A percentile compares a stretch with the other conserved stretches of the same genome.
Evolutionary conservation across 2,888 invertebrate genomes (phyloP).

Genomic region (Drosophila mimetica): DNA sequence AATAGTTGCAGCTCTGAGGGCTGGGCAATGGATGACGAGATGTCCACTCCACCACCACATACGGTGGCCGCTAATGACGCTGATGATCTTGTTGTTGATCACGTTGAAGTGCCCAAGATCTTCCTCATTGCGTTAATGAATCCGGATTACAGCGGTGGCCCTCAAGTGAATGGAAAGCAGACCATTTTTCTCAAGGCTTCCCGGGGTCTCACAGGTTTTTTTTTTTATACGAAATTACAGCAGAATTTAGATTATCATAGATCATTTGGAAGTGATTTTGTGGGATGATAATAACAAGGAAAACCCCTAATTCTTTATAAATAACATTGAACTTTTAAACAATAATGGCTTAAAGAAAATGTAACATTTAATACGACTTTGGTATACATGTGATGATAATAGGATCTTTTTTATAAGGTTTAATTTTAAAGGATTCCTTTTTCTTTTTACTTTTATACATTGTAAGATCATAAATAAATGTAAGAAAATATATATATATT

Average conservation of each 20-base stretch:
- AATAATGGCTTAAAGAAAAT: too few relatives aligned
- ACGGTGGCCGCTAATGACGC: slow-evolving; percentile 3
- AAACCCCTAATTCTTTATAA: too few relatives aligned
- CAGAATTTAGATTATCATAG: not conserved
- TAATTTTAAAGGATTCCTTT: too few relatives aligned
- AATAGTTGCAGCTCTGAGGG: slow-evolving; percentile 67
- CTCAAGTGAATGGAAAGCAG: slow-evolving; percentile 9
- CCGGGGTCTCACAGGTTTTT: not conserved
- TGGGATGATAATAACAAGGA: not conserved
- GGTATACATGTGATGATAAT: too few relatives aligned
- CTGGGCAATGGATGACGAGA: slow-evolving; percentile 33
- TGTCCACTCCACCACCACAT: slow-evolving; percentile 15
- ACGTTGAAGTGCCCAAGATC: slow-evolving; percentile 14
- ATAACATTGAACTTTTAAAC: too few relatives aligned
- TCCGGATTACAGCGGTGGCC: slow-evolving; percentile 7
- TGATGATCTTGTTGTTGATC: slow-evolving; percentile 28
- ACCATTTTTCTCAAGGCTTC: slow-evolving; percentile 6
- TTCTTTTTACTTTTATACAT: too few relatives aligned
- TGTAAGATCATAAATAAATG: too few relatives aligned
- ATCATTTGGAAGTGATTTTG: not conserved
- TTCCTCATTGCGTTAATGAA: slow-evolving; percentile 27
- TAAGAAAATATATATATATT: too few relatives aligned
- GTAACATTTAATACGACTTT: too few relatives aligned
- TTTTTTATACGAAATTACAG: not conserved
- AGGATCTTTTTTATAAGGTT: too few relatives aligned